Evolutionary conservation across 2,888 invertebrate genomes (phyloP).

Genomic region (Branchellion lobata): DNA sequence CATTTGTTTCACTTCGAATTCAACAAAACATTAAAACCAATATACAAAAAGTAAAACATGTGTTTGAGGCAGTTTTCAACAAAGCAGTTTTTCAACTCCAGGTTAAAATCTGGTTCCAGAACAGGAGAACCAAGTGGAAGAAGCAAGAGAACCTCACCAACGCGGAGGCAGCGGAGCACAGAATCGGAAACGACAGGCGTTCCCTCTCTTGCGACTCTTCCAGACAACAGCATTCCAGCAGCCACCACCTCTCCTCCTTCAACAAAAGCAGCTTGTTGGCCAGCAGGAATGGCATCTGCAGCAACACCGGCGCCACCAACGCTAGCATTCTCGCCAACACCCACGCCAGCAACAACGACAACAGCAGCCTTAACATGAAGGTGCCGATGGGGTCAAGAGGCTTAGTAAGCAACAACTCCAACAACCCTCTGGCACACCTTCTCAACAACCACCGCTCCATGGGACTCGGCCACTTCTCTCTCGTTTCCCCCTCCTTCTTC

Average conservation of each 20-base stretch:
- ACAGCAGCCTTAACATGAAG: not conserved
- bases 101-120: conserved; percentile 90
- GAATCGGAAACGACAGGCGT: conserved; percentile 64
- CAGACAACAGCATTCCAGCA: not conserved
- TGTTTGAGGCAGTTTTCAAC: not conserved
- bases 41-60: too few species aligned
- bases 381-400: not conserved
- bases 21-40: not conserved
- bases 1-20: too few species aligned
- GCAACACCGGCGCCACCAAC: not conserved
- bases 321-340: not conserved
- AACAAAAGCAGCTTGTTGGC: not conserved
- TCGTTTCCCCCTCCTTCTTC: conserved; percentile 8
- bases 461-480: not conserved
- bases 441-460: not conserved
- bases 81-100: conserved; percentile 65
- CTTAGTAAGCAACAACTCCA: not conserved
- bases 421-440: not conserved
- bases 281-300: not conserved
- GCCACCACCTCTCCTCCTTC: not conserved
- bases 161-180: conserved; percentile 82
- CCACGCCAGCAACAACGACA: conserved; percentile 2
- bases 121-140: conserved; percentile 80
- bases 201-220: not conserved
- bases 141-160: conserved; percentile 89